phyloP scores from a whole-genome alignment of 2,113 vertebrate species.

The Mesoclemmys tuberculata region DNA sequence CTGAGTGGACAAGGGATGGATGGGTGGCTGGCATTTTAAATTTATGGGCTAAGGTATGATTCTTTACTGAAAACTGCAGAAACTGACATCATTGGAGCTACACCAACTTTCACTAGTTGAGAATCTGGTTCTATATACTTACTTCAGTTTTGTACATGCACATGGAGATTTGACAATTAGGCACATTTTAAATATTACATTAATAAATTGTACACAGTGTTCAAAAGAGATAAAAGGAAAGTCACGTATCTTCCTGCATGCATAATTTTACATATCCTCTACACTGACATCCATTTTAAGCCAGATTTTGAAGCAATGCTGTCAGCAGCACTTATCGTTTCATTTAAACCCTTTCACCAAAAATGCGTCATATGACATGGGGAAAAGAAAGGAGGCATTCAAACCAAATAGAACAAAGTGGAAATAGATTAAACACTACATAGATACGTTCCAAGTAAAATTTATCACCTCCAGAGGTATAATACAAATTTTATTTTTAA shows the following conservation, averaged over 20 bases:
- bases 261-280: fast-evolving
- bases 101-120: background rate
- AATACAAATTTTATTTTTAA: background rate
- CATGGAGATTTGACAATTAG: background rate
- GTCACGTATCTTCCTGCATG: background rate
- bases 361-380: background rate
- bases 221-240: background rate
- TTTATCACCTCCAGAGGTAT: background rate
- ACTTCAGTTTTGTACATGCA: background rate
- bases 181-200: background rate
- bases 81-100: background rate
- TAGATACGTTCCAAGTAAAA: background rate
- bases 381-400: background rate
- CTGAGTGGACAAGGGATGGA: background rate
- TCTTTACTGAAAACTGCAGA: background rate
- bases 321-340: background rate
- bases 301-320: background rate
- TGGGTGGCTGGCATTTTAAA: background rate
- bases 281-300: background rate
- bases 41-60: background rate
- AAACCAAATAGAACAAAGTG: background rate
- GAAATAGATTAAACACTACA: background rate
- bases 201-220: background rate
- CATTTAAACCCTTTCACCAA: background rate
- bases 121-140: background rate